Base-by-base conservation (phyloP, 2,888 invertebrate species). In the Caenorhabditis uteleia region DNA sequence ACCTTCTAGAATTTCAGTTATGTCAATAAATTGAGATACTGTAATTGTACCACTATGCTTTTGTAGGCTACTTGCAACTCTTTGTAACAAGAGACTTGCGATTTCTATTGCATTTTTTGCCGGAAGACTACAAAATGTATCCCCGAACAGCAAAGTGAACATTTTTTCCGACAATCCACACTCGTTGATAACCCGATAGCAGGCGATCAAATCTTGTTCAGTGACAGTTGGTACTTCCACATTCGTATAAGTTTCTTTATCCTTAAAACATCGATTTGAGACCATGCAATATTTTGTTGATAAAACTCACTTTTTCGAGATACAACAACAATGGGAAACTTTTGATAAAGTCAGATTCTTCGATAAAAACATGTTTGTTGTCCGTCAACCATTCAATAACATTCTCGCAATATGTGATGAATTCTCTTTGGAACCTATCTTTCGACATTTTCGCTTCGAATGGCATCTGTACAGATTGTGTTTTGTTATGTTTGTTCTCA, bases 181-280 rank as follows among this genome's bases (percentile, higher is more conserved):
- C 16, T 71, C 71, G 39, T 57, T 61, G 21, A 71, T 59, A 16
- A 71, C 50, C 3, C 58, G 43, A 25, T 53, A 10, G 14, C 55
- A 61, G 18, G 44, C 48, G 10, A 25, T 8, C 18, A 68, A 53
- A n/a, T 71, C 71, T 8, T 27, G 20, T 2, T 70, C 70, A 2
- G 38, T 31, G 2, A 65, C 58, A 2, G 60, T 61, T 7, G 61
- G 56, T 21, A 36, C 50, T 29, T 71, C 71, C 5, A 62, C 40
- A 8, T 36, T 38, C 10, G 65, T 61, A 44, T 70, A 70, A 21
- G 53, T 34, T 6, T 70, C 70, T 29, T 49, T 39, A 27, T 58
- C 20, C n/a, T 44, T n/a, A n/a, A n/a, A n/a, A n/a, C n/a, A n/a
- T n/a, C n/a, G n/a, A n/a, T n/a, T n/a, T n/a, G n/a, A n/a, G n/a